phyloP scores from a whole-genome alignment of 2,797 vertebrate species.

The Pipistrellus pygmaeus region DNA sequence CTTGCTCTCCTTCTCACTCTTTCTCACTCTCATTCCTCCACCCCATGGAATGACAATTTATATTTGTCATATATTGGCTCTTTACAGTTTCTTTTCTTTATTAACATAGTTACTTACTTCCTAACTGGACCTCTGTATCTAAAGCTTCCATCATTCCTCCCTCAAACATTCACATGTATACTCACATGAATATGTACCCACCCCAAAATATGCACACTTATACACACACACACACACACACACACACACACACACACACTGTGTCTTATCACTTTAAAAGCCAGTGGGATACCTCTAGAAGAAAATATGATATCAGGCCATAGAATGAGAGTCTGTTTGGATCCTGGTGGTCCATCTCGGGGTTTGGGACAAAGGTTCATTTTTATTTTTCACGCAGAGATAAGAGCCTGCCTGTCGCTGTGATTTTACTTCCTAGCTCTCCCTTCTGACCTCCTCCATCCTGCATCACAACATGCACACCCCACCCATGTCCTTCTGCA shows the following conservation, averaged over 20 bases:
- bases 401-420: fast-evolving
- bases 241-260: too few species aligned
- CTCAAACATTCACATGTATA: background rate
- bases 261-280: background rate
- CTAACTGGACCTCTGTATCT: background rate
- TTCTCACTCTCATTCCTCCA: background rate
- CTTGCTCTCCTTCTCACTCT: background rate
- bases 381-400: too few species aligned
- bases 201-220: background rate
- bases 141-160: background rate
- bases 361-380: fast-evolving
- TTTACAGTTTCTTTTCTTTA: background rate
- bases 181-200: too few species aligned
- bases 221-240: background rate
- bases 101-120: too few species aligned
- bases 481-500: too few species aligned
- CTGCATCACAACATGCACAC: fast-evolving
- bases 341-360: fast-evolving
- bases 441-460: fast-evolving
- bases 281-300: fast-evolving
- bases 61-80: too few species aligned
- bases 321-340: background rate
- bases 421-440: fast-evolving
- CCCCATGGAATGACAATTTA: background rate
- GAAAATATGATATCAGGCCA: background rate